Percentiles rank a stretch among this genome's conserved stretches.
Evolutionary conservation across 2,113 vertebrate species (phyloP).

Genomic region (Leucosticte australis): DNA sequence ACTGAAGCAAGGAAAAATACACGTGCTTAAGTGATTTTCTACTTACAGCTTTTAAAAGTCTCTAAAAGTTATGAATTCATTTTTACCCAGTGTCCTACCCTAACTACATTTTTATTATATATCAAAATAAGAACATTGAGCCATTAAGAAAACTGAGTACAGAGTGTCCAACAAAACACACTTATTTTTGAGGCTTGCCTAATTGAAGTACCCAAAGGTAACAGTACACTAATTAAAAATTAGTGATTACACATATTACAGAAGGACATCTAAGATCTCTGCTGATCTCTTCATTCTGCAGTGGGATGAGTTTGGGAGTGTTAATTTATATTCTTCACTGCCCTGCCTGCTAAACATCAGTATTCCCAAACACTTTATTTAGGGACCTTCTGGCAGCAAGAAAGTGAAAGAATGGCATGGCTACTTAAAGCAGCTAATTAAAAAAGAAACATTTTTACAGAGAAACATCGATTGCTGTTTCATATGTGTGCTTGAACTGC

Average conservation of each 20-base stretch:
- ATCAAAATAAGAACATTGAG: not conserved
- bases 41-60: not conserved
- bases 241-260: not conserved
- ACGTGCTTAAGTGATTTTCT: not conserved
- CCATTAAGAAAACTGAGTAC: not conserved
- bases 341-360: not conserved
- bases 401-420: not conserved
- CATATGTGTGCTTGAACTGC: not conserved
- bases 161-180: not conserved
- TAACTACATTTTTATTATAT: not conserved
- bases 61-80: not conserved
- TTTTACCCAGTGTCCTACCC: not conserved
- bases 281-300: not conserved
- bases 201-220: not conserved
- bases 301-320: not conserved
- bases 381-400: not conserved
- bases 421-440: not conserved
- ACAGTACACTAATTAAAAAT: not conserved
- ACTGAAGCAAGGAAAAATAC: not conserved
- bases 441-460: not conserved
- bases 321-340: not conserved
- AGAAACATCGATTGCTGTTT: not conserved
- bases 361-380: not conserved
- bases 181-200: not conserved
- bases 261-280: not conserved